Evolutionary conservation across 2,888 invertebrate genomes (phyloP).

Genomic region (Diploptera punctata): DNA sequence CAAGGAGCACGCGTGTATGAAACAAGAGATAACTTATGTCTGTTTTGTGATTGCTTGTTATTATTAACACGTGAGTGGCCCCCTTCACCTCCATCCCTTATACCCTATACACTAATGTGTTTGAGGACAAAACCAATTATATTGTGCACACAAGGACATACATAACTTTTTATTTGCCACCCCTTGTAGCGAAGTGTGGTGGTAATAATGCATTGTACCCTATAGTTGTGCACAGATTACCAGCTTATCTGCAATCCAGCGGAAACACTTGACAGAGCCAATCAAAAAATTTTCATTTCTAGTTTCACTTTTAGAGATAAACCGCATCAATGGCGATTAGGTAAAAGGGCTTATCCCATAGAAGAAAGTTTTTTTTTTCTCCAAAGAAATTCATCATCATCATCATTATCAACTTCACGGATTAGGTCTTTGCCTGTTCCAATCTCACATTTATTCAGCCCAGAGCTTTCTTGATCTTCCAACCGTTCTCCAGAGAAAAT

Average conservation of each 20-base stretch:
- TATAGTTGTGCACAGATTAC: not conserved
- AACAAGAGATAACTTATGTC: constrained; percentile 13
- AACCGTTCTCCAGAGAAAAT: no score
- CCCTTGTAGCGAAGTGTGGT: not conserved
- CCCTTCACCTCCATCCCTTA: no score
- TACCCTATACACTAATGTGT: constrained; percentile 35
- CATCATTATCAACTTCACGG: no score
- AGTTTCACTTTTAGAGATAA: no score
- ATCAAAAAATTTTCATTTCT: no score
- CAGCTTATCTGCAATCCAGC: not conserved
- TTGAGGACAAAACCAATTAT: constrained; percentile 36
- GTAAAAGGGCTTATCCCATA: no score
- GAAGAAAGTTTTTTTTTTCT: no score
- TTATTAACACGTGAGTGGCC: constrained; percentile 39
- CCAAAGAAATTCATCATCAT: no score
- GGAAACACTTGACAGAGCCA: constrained; percentile 31
- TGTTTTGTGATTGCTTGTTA: constrained; percentile 25
- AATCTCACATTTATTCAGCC: no score
- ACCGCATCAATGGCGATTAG: no score
- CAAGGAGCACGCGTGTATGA: not conserved
- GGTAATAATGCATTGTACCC: not conserved
- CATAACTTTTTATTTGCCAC: not conserved
- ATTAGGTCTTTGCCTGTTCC: no score
- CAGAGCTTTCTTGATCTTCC: no score
- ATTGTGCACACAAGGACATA: constrained; percentile 4